Base-by-base conservation (phyloP, 2,888 invertebrate genomes). In the Watsonalla binaria region DNA sequence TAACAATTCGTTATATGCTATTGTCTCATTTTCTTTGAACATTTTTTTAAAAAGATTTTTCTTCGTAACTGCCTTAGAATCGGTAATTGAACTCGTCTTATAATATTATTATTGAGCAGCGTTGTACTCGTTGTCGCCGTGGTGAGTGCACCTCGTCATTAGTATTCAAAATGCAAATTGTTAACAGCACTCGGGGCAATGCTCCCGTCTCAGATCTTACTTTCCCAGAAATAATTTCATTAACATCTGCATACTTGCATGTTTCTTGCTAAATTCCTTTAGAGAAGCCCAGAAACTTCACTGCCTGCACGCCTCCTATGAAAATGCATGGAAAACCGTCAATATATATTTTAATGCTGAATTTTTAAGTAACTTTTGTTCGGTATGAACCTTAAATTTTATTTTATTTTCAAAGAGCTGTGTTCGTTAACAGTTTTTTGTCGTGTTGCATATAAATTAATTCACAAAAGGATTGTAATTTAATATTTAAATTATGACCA, bases 121-220 rank as follows among this genome's bases (percentile, higher is more conserved):
- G 65, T 72, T 66, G 60, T 60, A 61, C 61, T 60, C 66, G 70
- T 76, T 82, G 84, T 84, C 82, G 72, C 78, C 70, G 61, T 66
- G 55, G 65, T 71, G 74, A 79, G 78, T 78, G 77, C 78, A 74
- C 66, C 70, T 72, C 72, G 73, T 82, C 85, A 85, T 88, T 88
- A 87, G 80, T 82, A 88, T 88, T 86, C 89, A 88, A 82, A 86
- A 89, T 89, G 89, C 82, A 87, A 87, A 89, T 89, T 84, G 79
- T 78, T 74, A 67, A 69, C 66, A 77, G 78, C 84, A 79, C 78
- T 82, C 72, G 75, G 88, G 81, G 79, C 87, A 76, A 74, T 81
- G 86, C 85, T 80, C 88, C 79, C 86, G 78, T 79, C 84, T 79
- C 83, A 78, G 80, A 83, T 83, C 83, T 83, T 80, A 82, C 84